Evolutionary conservation across 2,888 invertebrate genomes (phyloP).

Genomic region (Tribolium freemani): DNA sequence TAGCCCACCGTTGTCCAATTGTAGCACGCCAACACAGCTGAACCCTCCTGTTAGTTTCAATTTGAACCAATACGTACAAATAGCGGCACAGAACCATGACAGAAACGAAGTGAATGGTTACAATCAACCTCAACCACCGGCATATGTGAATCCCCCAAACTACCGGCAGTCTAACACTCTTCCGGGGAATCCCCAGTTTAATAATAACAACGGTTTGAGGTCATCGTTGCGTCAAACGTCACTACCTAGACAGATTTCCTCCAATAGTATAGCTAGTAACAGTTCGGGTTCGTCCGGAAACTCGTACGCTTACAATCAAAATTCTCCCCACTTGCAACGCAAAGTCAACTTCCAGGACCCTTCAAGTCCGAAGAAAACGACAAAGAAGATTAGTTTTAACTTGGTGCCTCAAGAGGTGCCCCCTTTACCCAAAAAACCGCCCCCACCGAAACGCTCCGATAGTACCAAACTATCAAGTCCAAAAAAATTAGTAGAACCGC

Average conservation of each 20-base stretch:
- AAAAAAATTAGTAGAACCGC: slow-evolving; percentile 83
- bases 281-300: slow-evolving; percentile 67
- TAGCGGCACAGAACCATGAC: slow-evolving; percentile 58
- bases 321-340: slow-evolving; percentile 70
- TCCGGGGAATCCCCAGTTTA: slow-evolving; percentile 58
- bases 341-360: slow-evolving; percentile 76
- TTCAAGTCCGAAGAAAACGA: slow-evolving; percentile 69
- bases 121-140: slow-evolving; percentile 63
- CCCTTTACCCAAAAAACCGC: slow-evolving; percentile 77
- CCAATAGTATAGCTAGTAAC: slow-evolving; percentile 71
- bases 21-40: slow-evolving; percentile 64
- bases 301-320: slow-evolving; percentile 69
- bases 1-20: slow-evolving; percentile 64
- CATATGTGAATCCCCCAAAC: slow-evolving; percentile 64
- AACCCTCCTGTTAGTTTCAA: slow-evolving; percentile 62
- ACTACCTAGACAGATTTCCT: slow-evolving; percentile 72
- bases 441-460: slow-evolving; percentile 84
- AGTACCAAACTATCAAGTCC: slow-evolving; percentile 82
- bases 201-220: slow-evolving; percentile 60
- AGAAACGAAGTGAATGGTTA: slow-evolving; percentile 55
- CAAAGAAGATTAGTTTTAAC: slow-evolving; percentile 78
- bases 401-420: slow-evolving; percentile 72
- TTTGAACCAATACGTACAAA: slow-evolving; percentile 56
- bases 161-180: slow-evolving; percentile 63
- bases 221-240: slow-evolving; percentile 64